phyloP scores from a whole-genome alignment of 2,113 vertebrate species.

The Stegostoma tigrinum region DNA sequence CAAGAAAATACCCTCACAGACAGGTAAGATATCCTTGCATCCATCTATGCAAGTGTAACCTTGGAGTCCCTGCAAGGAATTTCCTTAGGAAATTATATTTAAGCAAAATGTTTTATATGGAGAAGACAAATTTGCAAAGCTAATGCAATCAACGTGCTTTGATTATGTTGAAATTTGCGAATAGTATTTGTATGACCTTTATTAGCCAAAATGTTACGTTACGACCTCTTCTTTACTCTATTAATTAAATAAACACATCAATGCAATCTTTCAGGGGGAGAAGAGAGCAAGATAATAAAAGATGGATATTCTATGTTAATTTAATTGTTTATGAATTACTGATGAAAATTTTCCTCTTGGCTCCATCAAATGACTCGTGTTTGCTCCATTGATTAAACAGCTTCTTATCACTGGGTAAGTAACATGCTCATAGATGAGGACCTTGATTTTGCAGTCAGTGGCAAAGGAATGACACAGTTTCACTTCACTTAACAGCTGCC shows the following conservation, averaged over 20 bases:
- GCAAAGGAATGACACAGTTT: background rate
- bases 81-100: background rate
- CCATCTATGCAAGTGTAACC: background rate
- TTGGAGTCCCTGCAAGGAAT: background rate
- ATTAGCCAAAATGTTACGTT: background rate
- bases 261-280: background rate
- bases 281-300: background rate
- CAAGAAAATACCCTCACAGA: background rate
- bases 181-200: background rate
- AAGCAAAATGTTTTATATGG: background rate
- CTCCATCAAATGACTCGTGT: background rate
- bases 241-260: background rate
- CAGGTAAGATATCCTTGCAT: background rate
- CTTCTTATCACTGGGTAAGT: background rate
- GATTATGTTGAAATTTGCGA: background rate
- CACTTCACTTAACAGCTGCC: background rate
- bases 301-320: background rate
- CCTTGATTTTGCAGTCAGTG: background rate
- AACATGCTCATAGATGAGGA: background rate
- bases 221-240: background rate
- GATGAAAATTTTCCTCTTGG: background rate
- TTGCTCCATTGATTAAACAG: background rate
- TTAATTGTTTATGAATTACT: background rate
- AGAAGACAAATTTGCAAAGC: background rate
- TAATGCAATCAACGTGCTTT: background rate